phyloP scores from a whole-genome alignment of 2,113 vertebrate genomes.

The Thryonomys swinderianus region DNA sequence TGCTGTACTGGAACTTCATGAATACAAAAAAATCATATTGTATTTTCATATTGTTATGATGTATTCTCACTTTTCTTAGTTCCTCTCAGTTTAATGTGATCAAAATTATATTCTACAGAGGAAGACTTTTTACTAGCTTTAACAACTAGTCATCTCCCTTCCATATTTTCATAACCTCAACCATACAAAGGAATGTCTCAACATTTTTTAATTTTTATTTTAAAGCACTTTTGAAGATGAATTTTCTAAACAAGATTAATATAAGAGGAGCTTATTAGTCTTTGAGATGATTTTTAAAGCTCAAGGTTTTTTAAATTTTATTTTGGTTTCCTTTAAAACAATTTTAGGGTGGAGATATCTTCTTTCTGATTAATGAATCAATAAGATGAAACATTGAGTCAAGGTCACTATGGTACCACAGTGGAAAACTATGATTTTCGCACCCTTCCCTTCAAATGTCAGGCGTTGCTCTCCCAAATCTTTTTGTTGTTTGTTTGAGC shows the following conservation, averaged over 20 bases:
- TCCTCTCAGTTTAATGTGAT: neutral
- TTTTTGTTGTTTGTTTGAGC: neutral
- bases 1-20: constrained; percentile 8
- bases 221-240: neutral
- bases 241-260: neutral
- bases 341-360: neutral
- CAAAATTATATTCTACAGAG: neutral
- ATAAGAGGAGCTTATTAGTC: neutral
- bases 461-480: neutral
- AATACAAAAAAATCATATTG: neutral
- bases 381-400: neutral
- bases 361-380: neutral
- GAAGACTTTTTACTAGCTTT: neutral
- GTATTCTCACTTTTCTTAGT: neutral
- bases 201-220: neutral
- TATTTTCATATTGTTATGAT: neutral
- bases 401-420: neutral
- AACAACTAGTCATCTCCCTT: neutral
- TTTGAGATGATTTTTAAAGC: neutral
- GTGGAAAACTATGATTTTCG: neutral
- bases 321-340: neutral
- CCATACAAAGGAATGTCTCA: neutral
- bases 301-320: neutral
- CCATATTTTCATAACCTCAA: neutral
- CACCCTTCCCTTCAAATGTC: neutral